A percentile compares a stretch with the other conserved stretches of the same genome.
Evolutionary conservation across 2,797 vertebrate species (phyloP).

Genomic region (Kryptolebias ocellatus): DNA sequence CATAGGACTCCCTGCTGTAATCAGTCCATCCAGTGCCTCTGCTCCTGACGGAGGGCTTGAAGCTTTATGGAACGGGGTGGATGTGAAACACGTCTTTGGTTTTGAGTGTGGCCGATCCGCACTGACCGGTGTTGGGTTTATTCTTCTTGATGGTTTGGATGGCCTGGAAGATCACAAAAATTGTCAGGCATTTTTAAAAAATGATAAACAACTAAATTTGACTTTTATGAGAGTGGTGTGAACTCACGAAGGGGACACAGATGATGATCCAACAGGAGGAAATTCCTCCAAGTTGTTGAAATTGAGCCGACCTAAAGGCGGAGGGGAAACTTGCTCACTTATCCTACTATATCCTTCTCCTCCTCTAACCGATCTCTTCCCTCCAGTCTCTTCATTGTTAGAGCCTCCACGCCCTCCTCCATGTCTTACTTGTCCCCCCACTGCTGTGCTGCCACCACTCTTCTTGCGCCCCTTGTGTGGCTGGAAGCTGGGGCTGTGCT

Average conservation of each 20-base stretch:
- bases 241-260: slow-evolving; percentile 84
- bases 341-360: slow-evolving; percentile 66
- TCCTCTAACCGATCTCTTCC: slow-evolving; percentile 54
- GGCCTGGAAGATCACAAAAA: slow-evolving; percentile 73
- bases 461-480: slow-evolving; percentile 76
- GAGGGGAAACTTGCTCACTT: slow-evolving; percentile 75
- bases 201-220: background rate
- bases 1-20: slow-evolving; percentile 70
- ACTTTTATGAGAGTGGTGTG: background rate
- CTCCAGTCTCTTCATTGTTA: slow-evolving; percentile 68
- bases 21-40: slow-evolving; percentile 62
- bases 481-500: slow-evolving; percentile 72
- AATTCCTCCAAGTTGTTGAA: slow-evolving; percentile 96
- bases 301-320: slow-evolving; percentile 82
- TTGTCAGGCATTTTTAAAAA: background rate
- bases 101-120: slow-evolving; percentile 91
- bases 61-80: slow-evolving; percentile 88
- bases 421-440: slow-evolving; percentile 58
- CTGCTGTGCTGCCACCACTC: slow-evolving; percentile 64
- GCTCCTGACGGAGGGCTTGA: slow-evolving; percentile 62
- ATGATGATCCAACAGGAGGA: slow-evolving; percentile 87
- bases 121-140: slow-evolving; percentile 96
- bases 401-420: slow-evolving; percentile 72
- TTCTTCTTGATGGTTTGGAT: slow-evolving; percentile 92
- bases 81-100: slow-evolving; percentile 96